A percentile compares a stretch with the other conserved stretches of the same genome.
These are phyloP conservation scores for Synaphobranchus kaupii DNA, from an alignment of 2,797 vertebrate species.

Conservation along the genomic window DNA sequence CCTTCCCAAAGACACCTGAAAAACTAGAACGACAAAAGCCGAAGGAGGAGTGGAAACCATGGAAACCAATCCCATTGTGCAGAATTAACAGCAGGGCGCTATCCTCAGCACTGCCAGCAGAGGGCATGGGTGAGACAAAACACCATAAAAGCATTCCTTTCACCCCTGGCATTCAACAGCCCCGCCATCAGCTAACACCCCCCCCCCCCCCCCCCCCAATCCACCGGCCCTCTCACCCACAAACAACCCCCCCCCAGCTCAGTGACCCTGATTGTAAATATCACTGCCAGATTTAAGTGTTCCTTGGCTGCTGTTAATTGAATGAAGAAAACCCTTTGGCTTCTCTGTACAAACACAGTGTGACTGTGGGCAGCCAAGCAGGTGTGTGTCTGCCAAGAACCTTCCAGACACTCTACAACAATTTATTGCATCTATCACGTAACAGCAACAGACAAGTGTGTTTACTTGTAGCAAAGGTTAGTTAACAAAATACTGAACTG, in stretches of 20 bases:
- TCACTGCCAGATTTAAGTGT: slow-evolving; percentile 44
- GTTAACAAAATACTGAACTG: not conserved
- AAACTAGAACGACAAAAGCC: not conserved
- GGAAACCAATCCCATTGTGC: not conserved
- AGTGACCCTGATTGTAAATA: slow-evolving; percentile 29
- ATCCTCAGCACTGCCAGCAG: slow-evolving; percentile 7
- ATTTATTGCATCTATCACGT: not conserved
- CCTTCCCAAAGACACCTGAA: not conserved
- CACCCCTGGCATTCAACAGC: slow-evolving; percentile 22
- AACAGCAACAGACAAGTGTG: not conserved
- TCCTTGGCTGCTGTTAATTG: slow-evolving; percentile 38
- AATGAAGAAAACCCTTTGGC: slow-evolving; percentile 39
- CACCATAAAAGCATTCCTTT: not conserved
- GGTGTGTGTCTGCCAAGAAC: not conserved
- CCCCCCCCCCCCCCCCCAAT: not conserved
- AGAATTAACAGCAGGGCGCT: not conserved
- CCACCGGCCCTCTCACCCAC: not conserved
- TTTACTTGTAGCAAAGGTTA: not conserved
- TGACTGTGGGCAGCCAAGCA: not conserved
- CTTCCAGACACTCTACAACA: not conserved
- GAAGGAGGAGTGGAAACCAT: too few species aligned
- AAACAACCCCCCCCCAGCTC: not conserved
- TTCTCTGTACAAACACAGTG: not conserved
- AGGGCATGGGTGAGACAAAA: not conserved
- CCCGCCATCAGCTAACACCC: not conserved